Evolutionary conservation across 2,888 invertebrate genomes (phyloP).

Genomic region (Eilema depressum): DNA sequence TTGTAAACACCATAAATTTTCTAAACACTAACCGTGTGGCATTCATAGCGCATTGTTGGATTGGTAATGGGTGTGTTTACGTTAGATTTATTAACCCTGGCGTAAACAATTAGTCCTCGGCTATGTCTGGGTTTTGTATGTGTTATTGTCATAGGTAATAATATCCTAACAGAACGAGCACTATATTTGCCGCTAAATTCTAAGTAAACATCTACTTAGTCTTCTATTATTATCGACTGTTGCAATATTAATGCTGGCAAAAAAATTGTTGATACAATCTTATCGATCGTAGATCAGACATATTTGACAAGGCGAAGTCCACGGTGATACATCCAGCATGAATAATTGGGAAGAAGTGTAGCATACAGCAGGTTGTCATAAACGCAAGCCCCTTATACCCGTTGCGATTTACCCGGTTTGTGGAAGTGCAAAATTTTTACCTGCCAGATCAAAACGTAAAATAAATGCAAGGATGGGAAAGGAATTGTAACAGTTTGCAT

Average conservation of each 20-base stretch:
- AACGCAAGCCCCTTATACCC: too few species aligned
- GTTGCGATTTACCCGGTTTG: too few species aligned
- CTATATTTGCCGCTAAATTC: not conserved
- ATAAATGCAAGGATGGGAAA: too few species aligned
- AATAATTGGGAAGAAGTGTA: too few species aligned
- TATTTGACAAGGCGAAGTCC: too few species aligned
- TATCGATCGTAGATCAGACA: too few species aligned
- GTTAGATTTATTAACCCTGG: slow-evolving; percentile 32
- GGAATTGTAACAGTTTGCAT: too few species aligned
- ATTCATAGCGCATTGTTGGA: slow-evolving; percentile 36
- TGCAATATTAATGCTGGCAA: too few species aligned
- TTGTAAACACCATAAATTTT: slow-evolving; percentile 46
- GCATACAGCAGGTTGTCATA: too few species aligned
- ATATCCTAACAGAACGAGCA: not conserved
- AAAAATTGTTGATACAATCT: not conserved
- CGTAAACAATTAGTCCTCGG: slow-evolving; percentile 40
- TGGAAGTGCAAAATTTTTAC: too few species aligned
- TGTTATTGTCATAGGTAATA: not conserved
- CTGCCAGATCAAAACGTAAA: too few species aligned
- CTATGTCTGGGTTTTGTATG: slow-evolving; percentile 10
- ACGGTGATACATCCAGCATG: too few species aligned
- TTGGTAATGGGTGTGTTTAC: slow-evolving; percentile 36
- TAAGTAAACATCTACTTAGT: not conserved
- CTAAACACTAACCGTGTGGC: slow-evolving; percentile 49
- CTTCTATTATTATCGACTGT: not conserved